A percentile compares a stretch with the other conserved stretches of the same genome.
These are phyloP conservation scores for Drosophila insularis DNA, from an alignment of 1,140 invertebrate genomes.

Conservation along the genomic window DNA sequence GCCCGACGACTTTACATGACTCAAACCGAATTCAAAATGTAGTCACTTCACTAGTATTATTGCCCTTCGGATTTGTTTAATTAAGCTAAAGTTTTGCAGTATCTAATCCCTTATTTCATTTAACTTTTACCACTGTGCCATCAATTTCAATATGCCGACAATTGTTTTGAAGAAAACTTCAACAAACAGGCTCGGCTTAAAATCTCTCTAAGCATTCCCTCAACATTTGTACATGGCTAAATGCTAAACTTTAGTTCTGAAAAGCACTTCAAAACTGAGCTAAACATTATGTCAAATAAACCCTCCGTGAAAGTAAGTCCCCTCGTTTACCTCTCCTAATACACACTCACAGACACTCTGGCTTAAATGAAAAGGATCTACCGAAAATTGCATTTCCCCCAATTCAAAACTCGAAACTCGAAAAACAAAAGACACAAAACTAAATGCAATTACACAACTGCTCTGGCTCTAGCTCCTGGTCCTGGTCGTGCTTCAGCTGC, in stretches of 20 bases:
- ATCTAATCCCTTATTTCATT: background rate
- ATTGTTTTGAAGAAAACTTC: constrained; percentile 13
- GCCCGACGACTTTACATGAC: too few species aligned
- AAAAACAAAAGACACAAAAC: constrained; percentile 49
- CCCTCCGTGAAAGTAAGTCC: background rate
- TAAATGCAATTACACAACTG: constrained; percentile 69
- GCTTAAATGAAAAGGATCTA: constrained; percentile 9
- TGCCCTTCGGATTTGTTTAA: too few species aligned
- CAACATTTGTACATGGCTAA: constrained; percentile 13
- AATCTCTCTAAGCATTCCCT: constrained; percentile 32
- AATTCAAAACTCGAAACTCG: constrained; percentile 33
- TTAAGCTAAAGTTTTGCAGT: background rate
- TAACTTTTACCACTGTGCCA: background rate
- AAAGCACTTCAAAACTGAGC: constrained; percentile 50
- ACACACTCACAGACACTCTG: too few species aligned
- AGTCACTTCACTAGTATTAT: too few species aligned
- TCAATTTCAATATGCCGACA: constrained; percentile 6
- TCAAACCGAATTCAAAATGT: too few species aligned
- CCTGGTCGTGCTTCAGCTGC: constrained; percentile 13
- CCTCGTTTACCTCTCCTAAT: background rate
- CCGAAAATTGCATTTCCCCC: constrained; percentile 36
- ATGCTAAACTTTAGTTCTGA: constrained; percentile 27
- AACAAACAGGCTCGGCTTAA: background rate
- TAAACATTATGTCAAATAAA: constrained; percentile 45
- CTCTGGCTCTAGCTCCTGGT: constrained; percentile 14